Conservation (phyloP, 2,888 invertebrate genomes). For the Aphodius sticticus region DNA sequence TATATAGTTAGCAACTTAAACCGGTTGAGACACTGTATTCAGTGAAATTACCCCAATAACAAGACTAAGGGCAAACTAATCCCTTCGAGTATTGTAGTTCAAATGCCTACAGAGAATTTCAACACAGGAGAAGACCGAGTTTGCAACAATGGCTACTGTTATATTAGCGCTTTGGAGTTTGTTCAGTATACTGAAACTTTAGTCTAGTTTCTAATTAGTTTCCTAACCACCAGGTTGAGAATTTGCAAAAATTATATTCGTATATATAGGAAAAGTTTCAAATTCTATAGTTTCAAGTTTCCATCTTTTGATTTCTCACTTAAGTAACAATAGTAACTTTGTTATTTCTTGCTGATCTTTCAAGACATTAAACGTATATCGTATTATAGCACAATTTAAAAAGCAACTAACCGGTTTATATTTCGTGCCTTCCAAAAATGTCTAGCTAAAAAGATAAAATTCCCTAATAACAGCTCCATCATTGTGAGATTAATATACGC, state of each 20-base stretch:
- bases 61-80: neutral
- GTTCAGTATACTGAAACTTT: neutral
- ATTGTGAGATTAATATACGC: neutral
- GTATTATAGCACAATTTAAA: too few relatives aligned
- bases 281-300: neutral
- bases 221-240: neutral
- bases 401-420: too few relatives aligned
- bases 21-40: neutral
- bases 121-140: neutral
- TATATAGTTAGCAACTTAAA: neutral
- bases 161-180: neutral
- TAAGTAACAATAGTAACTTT: neutral
- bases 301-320: too few relatives aligned
- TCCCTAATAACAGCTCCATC: neutral
- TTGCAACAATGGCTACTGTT: neutral
- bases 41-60: neutral
- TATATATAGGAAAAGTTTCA: too few relatives aligned
- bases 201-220: neutral
- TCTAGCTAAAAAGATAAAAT: neutral
- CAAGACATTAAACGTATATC: too few relatives aligned
- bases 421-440: neutral
- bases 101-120: neutral
- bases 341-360: too few relatives aligned
- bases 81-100: neutral
- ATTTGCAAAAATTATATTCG: too few relatives aligned